Percentiles rank a stretch among this genome's conserved stretches.
Evolutionary conservation across 2,113 vertebrate genomes (phyloP).

Genomic region (Miniopterus natalensis): DNA sequence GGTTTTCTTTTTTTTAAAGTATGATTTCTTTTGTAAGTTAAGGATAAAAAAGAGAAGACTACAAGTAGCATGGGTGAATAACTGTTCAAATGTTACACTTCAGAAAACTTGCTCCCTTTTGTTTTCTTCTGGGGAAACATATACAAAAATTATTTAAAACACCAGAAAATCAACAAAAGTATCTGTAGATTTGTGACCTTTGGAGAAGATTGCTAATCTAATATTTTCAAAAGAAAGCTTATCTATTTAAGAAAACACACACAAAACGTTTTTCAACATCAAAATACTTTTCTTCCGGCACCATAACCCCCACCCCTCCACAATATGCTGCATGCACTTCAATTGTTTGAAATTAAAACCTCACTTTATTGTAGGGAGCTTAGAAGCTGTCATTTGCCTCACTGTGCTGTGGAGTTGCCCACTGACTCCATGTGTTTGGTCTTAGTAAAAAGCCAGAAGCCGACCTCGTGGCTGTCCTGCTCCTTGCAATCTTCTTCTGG

Average conservation of each 20-base stretch:
- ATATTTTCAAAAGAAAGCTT: slow-evolving; percentile 79
- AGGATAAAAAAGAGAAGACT: not conserved
- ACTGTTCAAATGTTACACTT: slow-evolving; percentile 58
- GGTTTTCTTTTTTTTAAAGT: slow-evolving; percentile 34
- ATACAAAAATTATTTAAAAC: slow-evolving; percentile 66
- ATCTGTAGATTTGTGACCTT: slow-evolving; percentile 62
- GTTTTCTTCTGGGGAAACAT: slow-evolving; percentile 68
- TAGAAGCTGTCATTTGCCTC: not conserved
- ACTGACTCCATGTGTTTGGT: not conserved
- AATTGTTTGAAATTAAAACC: slow-evolving; percentile 76
- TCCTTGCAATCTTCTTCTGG: not conserved
- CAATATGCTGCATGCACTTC: slow-evolving; percentile 58
- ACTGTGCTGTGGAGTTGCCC: not conserved
- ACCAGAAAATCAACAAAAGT: slow-evolving; percentile 68
- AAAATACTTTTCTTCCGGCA: slow-evolving; percentile 71
- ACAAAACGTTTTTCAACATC: slow-evolving; percentile 53
- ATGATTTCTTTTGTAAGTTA: slow-evolving; percentile 37
- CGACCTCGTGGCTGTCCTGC: not conserved
- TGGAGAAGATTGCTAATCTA: slow-evolving; percentile 64
- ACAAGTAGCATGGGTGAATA: slow-evolving; percentile 26
- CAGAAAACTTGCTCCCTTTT: slow-evolving; percentile 57
- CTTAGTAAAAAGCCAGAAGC: not conserved
- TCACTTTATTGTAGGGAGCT: slow-evolving; percentile 12
- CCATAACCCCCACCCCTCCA: slow-evolving; percentile 45
- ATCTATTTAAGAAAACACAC: slow-evolving; percentile 73